Base-by-base conservation (phyloP, 2,888 invertebrate species). In the Arge pagana region DNA sequence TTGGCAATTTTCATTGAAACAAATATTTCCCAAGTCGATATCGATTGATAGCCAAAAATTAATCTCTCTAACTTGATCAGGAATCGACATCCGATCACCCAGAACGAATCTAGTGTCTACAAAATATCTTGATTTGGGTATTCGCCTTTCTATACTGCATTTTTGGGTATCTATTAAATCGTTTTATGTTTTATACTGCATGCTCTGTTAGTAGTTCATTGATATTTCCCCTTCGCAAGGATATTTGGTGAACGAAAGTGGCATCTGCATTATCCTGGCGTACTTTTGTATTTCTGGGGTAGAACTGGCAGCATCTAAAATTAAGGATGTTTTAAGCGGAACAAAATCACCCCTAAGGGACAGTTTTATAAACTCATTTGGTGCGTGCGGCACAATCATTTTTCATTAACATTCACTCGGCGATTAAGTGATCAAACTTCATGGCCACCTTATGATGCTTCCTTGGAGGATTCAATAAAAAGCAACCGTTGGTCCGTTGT, bases 341-440 rank as follows among this genome's bases (percentile, higher is more conserved):
- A 70, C 66, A 60, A 70, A 70, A 72, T 68, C 70, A 70, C 71
- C 71, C 71, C 71, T 68, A 72, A 72, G 72, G 71, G 72, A 72
- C 72, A 72, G 72, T 72, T 72, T 68, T 68, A 68, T 68, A 62
- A 68, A 68, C 61, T 59, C 62, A 59, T 60, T 65, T 42, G 50
- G 35, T 35, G 42, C 41, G 42, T 51, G 42, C 45, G 35, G 45
- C 45, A 23, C 35, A 35, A 33, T 45, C 45, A 41, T 42, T 41
- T n/a, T 23, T 35, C 40, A 51, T 35, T 42, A 26, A 43, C 26
- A 18, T 26, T 43, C 42, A 35, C 23, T 36, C 26, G 37, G 11
- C 7, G 26, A 37, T 26, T 35, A 6, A 36, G 4, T 16, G 19
- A 45, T n/a, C 36, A 15, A 37, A 36, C 37, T 48, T 48, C 39